Base-by-base conservation (phyloP, 2,888 invertebrate genomes). In the Drosophila greeni region DNA sequence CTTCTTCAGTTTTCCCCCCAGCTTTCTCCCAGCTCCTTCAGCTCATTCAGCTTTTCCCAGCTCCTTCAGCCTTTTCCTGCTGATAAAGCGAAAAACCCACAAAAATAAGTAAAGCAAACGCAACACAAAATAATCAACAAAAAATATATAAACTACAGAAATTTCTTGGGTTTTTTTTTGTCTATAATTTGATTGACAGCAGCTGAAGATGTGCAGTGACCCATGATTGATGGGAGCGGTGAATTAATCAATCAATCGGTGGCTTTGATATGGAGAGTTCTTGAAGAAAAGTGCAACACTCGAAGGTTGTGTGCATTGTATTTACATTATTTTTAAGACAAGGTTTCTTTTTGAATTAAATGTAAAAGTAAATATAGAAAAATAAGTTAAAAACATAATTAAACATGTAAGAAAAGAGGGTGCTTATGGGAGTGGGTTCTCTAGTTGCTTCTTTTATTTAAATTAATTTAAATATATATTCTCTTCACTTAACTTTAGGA, bases 121-220 rank as follows among this genome's bases (percentile, higher is more conserved):
- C 42, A 29, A 51, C 5, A 16, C n/a, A 29, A 56, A 23, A 40
- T 40, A 40, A 34, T 7, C n/a, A n/a, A 20, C 20, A 20, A 20
- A 24, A n/a, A 26, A 51, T 33, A 43, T 36, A 56, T 20, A 39
- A 51, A 47, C 43, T 51, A 64, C 26, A 55, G 42, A 58, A 67
- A 70, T 78, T 75, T 71, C 59, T 51, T 49, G 62, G 61, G 47
- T 31, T 73, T 55, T 26, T 20, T 20, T 36, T 69, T 43, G 58
- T 60, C 61, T 49, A 61, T 47, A 60, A 33, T 49, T 42, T 31
- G 34, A 51, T 51, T 61, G 61, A 60, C 61, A 60, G 61, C 31
- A 34, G 62, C 61, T 64, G 47, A 47, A 54, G 45, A 64, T 62
- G 62, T 62, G 62, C 52, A 52, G 36, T 64, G 65, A 64, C 45